Percentiles rank a stretch among this genome's conserved stretches.
phyloP scores from a whole-genome alignment of 2,888 invertebrate genomes.

The Magallana nippona region DNA sequence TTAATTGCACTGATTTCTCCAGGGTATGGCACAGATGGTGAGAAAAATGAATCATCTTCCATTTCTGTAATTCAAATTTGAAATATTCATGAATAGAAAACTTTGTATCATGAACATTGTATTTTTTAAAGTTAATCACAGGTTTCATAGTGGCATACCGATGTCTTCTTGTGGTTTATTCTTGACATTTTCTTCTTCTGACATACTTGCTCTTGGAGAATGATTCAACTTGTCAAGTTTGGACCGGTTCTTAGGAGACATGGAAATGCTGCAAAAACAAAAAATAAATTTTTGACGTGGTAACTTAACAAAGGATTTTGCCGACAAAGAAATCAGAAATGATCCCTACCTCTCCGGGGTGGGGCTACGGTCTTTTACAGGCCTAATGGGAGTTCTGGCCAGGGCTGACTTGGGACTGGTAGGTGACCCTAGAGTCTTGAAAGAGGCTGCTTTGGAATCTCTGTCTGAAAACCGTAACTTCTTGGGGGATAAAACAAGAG shows the following conservation, averaged over 20 bases:
- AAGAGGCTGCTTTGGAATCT: constrained; percentile 1
- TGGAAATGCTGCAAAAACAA: constrained; percentile 45
- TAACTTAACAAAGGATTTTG: too few species aligned
- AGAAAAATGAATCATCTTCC: constrained; percentile 15
- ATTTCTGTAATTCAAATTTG: constrained; percentile 17
- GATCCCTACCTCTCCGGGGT: constrained; percentile 66
- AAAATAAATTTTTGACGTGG: background rate
- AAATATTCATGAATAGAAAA: background rate
- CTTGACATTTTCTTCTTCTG: background rate
- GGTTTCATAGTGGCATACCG: background rate
- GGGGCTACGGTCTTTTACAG: constrained; percentile 64
- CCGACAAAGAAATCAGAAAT: too few species aligned
- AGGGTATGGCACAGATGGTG: background rate
- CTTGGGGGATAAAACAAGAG: constrained; percentile 61
- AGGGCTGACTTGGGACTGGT: constrained; percentile 47
- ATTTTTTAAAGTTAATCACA: too few species aligned
- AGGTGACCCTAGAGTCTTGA: constrained; percentile 47
- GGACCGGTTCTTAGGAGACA: constrained; percentile 52
- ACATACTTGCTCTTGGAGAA: constrained; percentile 33
- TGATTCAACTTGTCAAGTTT: constrained; percentile 45
- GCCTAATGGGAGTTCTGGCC: constrained; percentile 39
- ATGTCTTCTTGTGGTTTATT: constrained; percentile 11
- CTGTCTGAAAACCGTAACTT: constrained; percentile 62
- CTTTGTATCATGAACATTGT: background rate
- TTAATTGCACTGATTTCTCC: constrained; percentile 22